Evolutionary conservation across 2,797 vertebrate genomes (phyloP).

Genomic region (Otolemur crassicaudatus): DNA sequence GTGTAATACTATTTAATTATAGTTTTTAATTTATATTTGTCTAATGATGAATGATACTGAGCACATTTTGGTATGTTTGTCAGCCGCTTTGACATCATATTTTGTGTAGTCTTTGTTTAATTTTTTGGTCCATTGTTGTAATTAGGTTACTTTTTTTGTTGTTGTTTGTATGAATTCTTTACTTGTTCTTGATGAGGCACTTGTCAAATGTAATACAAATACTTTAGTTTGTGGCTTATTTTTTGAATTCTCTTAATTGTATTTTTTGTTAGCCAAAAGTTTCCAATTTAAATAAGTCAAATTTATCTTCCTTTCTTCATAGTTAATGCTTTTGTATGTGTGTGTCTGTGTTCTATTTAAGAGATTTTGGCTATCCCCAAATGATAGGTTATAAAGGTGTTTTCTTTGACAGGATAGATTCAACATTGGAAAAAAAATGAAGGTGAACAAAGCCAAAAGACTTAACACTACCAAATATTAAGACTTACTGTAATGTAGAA

Average conservation of each 20-base stretch:
- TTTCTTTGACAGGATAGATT: not conserved
- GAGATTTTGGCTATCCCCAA: not conserved
- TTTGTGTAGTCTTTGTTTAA: not conserved
- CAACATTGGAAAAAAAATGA: not conserved
- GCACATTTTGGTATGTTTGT: not conserved
- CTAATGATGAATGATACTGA: not conserved
- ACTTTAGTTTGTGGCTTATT: not conserved
- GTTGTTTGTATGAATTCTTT: not conserved
- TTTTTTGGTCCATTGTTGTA: not conserved
- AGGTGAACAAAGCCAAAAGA: not conserved
- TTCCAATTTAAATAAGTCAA: not conserved
- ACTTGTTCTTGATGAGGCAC: not conserved
- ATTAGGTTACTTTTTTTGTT: not conserved
- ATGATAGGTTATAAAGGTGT: not conserved
- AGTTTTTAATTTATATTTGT: conserved; percentile 30
- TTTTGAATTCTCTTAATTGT: not conserved
- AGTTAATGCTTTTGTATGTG: not conserved
- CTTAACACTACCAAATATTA: not conserved
- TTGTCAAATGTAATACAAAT: not conserved
- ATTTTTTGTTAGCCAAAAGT: not conserved
- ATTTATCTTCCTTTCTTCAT: not conserved
- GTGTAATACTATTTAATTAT: not conserved
- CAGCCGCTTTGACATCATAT: not conserved
- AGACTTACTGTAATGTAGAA: not conserved
- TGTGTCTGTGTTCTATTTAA: not conserved